Base-by-base conservation (phyloP, 2,888 invertebrate species). In the Leucoma salicis region DNA sequence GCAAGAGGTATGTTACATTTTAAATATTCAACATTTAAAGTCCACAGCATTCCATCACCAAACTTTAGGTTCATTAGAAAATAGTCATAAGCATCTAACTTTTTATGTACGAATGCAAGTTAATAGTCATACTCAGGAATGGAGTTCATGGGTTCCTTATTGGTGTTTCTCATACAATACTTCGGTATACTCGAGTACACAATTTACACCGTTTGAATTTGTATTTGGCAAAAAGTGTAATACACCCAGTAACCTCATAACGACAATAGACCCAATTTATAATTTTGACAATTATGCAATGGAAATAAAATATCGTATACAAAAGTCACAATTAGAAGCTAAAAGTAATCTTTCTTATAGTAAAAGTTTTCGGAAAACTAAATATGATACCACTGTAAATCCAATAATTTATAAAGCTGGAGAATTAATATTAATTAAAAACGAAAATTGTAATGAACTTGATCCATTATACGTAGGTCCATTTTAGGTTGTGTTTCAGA, bases 81-180 rank as follows among this genome's bases (percentile, higher is more conserved):
- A 41, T 13, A 11, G 35, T 1, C 38, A 46, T 16, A 46, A 45
- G 13, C n/a, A 15, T 14, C n/a, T n/a, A n/a, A n/a, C n/a, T n/a
- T 14, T 46, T 8, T 41, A 21, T 41, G 35, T 41, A 16, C 15
- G 46, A 27, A 41, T 41, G 10, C 29, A 38, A 10, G 28, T 16
- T 7, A 10, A 35, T 11, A 35, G 24, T 11, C 16, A 42, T 10
- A 16, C 29, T 24, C 14, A 36, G 13, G n/a, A 14, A 7, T 51
- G 42, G 42, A 51, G 45, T 31, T 11, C 15, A 11, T 42, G 42
- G 45, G 27, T 45, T 12, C 45, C 41, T 1, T 45, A 27, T n/a
- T 49, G 43, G 44, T 35, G 38, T 35, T 41, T 48, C 24, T 14
- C 35, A 2, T 48, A 32, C 16, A 49, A 49, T 27, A 46, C 34